Evolutionary conservation across 2,113 vertebrate species (phyloP).

Genomic region (Butastur rufipennis): DNA sequence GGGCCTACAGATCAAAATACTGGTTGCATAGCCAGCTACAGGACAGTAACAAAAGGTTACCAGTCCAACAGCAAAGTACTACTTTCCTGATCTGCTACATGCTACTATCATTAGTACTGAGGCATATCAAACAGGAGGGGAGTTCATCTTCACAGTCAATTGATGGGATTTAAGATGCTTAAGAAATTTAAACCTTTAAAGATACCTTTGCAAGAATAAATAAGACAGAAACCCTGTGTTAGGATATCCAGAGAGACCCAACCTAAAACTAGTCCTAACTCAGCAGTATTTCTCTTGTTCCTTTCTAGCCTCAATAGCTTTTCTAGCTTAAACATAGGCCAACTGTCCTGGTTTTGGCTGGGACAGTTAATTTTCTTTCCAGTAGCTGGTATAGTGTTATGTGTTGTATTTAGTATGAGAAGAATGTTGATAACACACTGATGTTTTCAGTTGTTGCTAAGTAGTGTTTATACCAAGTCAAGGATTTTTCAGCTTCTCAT

Average conservation of each 20-base stretch:
- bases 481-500: no score
- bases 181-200: neutral
- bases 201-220: neutral
- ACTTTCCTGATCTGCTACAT: neutral
- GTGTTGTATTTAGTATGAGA: no score
- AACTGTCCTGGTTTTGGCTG: no score
- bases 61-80: neutral
- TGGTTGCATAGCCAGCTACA: neutral
- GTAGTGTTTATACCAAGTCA: no score
- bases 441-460: no score
- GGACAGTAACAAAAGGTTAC: neutral
- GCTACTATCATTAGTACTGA: neutral
- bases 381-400: no score
- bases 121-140: neutral
- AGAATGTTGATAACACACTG: no score
- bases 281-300: neutral
- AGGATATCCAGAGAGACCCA: neutral
- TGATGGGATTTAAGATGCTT: neutral
- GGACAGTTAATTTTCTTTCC: no score
- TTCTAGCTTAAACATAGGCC: neutral
- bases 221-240: neutral
- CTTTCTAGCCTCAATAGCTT: neutral
- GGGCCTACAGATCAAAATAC: neutral
- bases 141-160: neutral
- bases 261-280: neutral